A percentile compares a stretch with the other conserved stretches of the same genome.
phyloP scores from a whole-genome alignment of 2,113 vertebrate genomes.

The Brachypteracias leptosomus region DNA sequence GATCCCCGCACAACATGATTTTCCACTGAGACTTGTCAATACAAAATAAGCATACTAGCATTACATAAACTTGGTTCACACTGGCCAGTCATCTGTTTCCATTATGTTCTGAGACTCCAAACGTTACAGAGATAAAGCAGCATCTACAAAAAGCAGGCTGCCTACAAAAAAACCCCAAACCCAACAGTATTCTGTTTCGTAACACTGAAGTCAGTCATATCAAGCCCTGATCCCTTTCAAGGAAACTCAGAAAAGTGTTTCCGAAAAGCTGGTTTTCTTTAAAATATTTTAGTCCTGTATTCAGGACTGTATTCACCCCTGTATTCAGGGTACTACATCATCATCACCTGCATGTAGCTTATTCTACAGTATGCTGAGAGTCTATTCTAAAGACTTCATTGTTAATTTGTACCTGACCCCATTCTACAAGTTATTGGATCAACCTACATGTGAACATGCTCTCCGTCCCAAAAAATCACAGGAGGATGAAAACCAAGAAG shows the following conservation, averaged over 20 bases:
- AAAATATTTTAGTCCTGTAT: background rate
- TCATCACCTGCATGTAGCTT: background rate
- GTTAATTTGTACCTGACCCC: background rate
- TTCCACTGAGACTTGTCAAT: background rate
- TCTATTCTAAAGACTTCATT: background rate
- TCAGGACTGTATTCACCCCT: too few relatives aligned
- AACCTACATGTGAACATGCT: background rate
- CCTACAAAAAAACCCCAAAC: background rate
- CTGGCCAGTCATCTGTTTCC: background rate
- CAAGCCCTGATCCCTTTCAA: background rate
- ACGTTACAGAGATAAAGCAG: background rate
- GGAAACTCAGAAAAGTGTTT: background rate
- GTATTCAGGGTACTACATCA: background rate
- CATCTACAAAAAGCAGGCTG: background rate
- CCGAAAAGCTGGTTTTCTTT: background rate
- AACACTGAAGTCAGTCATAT: background rate
- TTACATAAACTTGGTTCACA: background rate
- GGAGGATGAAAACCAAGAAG: background rate
- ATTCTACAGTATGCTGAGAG: background rate
- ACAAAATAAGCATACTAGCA: background rate
- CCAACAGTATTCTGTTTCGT: background rate
- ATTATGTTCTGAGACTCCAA: background rate
- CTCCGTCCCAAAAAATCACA: background rate
- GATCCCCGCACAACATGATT: background rate
- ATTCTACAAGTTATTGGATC: background rate